Conservation (phyloP, 2,113 vertebrate genomes). For the Cisticola juncidis region DNA sequence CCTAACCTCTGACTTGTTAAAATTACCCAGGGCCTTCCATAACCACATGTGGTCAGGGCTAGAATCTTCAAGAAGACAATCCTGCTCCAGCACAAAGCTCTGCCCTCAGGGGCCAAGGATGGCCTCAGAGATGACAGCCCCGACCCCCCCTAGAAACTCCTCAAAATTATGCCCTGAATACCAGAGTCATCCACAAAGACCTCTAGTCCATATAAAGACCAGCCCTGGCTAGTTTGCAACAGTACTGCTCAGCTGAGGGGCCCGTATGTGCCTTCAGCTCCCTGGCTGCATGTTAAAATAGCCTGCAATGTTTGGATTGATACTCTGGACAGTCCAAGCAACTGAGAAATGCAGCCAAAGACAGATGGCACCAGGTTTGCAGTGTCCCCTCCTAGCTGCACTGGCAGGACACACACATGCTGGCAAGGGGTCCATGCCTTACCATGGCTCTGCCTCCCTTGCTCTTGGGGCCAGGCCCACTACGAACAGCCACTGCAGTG, state of each 20-base stretch:
- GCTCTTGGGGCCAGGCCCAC: not conserved
- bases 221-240: not conserved
- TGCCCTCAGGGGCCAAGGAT: not conserved
- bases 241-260: not conserved
- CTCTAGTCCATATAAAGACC: constrained; percentile 14
- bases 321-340: not conserved
- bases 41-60: not conserved
- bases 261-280: not conserved
- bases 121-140: not conserved
- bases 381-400: not conserved
- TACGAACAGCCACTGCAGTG: not conserved
- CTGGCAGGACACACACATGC: not conserved
- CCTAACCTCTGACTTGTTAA: not conserved
- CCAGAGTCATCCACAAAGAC: not conserved
- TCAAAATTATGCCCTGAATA: not conserved
- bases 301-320: not conserved
- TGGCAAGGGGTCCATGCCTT: not conserved
- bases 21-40: not conserved
- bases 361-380: not conserved
- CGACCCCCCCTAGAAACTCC: not conserved
- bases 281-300: not conserved
- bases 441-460: not conserved
- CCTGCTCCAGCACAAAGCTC: not conserved
- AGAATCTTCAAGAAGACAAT: constrained; percentile 8
- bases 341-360: not conserved